Conservation (phyloP, 2,113 vertebrate species). For the Hemiscyllium ocellatum region DNA sequence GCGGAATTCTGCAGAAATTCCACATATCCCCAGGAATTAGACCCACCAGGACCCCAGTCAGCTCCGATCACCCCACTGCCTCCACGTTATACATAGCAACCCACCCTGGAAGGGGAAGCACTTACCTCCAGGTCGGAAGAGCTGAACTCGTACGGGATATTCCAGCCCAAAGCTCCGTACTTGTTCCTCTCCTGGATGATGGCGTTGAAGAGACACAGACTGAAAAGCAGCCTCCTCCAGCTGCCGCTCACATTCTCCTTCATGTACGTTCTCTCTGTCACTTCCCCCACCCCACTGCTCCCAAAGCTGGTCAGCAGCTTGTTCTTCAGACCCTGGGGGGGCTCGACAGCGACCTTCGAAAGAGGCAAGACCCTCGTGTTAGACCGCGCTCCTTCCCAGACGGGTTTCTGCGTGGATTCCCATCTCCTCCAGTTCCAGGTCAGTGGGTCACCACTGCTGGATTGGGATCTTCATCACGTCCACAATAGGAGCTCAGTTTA, state of each 20-base stretch:
- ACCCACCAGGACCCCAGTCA: no score
- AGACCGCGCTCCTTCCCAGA: background rate
- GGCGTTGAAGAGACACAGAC: constrained; percentile 53
- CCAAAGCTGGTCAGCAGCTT: constrained; percentile 53
- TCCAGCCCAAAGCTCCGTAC: constrained; percentile 56
- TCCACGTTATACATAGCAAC: no score
- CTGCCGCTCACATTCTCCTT: constrained; percentile 42
- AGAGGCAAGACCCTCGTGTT: background rate
- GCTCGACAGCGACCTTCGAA: constrained; percentile 51
- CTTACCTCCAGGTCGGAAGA: constrained; percentile 54
- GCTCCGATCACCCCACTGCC: no score
- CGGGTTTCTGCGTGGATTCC: no score
- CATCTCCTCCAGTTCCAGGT: no score
- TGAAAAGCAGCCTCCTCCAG: constrained; percentile 57
- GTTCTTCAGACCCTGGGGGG: constrained; percentile 51
- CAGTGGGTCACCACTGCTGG: no score
- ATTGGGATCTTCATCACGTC: no score
- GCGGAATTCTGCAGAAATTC: no score
- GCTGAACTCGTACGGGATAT: constrained; percentile 51
- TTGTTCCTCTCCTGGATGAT: constrained; percentile 53
- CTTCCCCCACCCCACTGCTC: constrained; percentile 42
- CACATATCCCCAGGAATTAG: no score
- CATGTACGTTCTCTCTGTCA: constrained; percentile 49
- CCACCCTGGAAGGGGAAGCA: no score
- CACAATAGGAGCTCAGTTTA: no score